Base-by-base conservation (phyloP, 2,113 vertebrate genomes). In the Lycaon pictus region DNA sequence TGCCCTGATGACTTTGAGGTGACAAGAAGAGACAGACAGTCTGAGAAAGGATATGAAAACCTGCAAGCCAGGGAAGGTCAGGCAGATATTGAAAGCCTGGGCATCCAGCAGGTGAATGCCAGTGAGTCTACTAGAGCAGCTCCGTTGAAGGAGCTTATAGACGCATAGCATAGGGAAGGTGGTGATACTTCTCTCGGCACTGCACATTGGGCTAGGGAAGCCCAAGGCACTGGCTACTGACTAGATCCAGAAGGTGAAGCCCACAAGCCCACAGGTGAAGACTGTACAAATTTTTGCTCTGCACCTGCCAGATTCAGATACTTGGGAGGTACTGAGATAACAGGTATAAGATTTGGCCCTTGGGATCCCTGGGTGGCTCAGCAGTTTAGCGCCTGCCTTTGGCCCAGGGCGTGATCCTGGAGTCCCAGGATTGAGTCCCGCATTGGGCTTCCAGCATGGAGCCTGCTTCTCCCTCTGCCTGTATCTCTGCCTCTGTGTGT, bases 211-310 rank as follows among this genome's bases (percentile, higher is more conserved):
- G 29, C 60, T 82, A 58, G 37, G 37, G 60, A 56, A 32, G 55
- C 25, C 19, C 0, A 11, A 2, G 8, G 1, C 4, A 6, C 5
- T 62, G 37, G n/a, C 11, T 56, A 11, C n/a, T 35, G 16, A 74
- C n/a, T 69, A 55, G 20, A 85, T 72, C 25, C 43, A 65, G 74
- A 83, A 55, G 58, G 4, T 19, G 7, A 58, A 69, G 19, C 15
- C 43, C 16, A 6, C 12, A 37, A 53, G 20, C 32, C 51, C 11
- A 3, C 19, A 92, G 23, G 29, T 53, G 7, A 69, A 63, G 17
- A n/a, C 35, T 62, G 1, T 51, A 32, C 2, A 32, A 10, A 17
- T 23, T 43, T 58, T 35, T 63, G 9, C 43, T 55, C 3, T 25
- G 9, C 17, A 19, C 48, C 29, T 97, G 12, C 37, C 81, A 88